These are phyloP conservation scores for Procambarus clarkii DNA, from an alignment of 1,140 invertebrate species.

Conservation along the genomic window DNA sequence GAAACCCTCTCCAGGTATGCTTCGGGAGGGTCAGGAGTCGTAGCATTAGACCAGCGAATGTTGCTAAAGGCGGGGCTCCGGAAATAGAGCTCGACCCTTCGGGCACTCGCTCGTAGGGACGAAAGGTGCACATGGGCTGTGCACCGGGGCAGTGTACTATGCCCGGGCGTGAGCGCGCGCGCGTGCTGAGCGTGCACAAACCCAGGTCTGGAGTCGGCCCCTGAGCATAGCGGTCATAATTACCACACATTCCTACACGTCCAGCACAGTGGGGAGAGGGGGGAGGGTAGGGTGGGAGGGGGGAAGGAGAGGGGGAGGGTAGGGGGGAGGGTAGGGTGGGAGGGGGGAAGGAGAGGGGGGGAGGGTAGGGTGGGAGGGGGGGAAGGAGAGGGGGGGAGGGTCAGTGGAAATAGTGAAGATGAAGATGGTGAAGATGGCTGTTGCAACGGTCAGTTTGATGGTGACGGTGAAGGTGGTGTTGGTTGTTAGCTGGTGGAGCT, in stretches of 20 bases:
- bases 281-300: background rate
- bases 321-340: background rate
- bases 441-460: background rate
- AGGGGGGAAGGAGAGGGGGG: background rate
- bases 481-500: background rate
- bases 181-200: conserved; percentile 18
- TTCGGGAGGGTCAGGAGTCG: too few relatives aligned
- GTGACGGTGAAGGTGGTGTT: background rate
- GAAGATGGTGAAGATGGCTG: background rate
- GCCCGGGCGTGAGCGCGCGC: conserved; percentile 17
- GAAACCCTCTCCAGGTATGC: too few relatives aligned
- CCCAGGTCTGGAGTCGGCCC: background rate
- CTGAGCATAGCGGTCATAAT: conserved; percentile 23
- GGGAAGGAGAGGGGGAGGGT: too few relatives aligned
- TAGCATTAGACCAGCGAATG: too few relatives aligned
- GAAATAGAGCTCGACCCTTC: too few relatives aligned
- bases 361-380: background rate
- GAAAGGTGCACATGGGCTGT: too few relatives aligned
- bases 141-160: background rate
- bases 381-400: background rate
- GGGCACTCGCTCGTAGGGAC: too few relatives aligned
- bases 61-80: too few relatives aligned
- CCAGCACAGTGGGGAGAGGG: background rate
- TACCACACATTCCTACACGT: conserved; percentile 43
- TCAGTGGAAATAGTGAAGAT: background rate